A percentile compares a stretch with the other conserved stretches of the same genome.
Evolutionary conservation across 2,888 invertebrate genomes (phyloP).

Genomic region (Biston stratarius): DNA sequence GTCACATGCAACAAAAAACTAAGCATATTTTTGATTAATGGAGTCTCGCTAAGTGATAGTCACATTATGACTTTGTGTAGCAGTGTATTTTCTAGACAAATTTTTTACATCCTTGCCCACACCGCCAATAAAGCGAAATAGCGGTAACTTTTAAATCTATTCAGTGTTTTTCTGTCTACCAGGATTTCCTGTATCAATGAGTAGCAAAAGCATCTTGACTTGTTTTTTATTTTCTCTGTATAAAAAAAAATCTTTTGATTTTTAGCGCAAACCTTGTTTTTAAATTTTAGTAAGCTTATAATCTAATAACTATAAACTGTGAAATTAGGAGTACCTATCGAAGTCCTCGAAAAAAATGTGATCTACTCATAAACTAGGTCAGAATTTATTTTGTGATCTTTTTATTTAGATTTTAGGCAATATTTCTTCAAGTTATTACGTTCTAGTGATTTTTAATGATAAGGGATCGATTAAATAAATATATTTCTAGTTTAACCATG

Average conservation of each 20-base stretch:
- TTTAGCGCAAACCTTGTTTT: too few species aligned
- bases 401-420: neutral
- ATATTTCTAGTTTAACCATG: too few species aligned
- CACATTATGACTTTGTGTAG: neutral
- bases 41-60: neutral
- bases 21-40: conserved; percentile 5
- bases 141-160: neutral
- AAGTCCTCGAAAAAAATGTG: too few species aligned
- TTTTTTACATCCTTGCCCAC: conserved; percentile 1
- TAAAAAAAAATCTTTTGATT: neutral
- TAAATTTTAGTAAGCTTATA: too few species aligned
- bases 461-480: too few species aligned
- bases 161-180: neutral
- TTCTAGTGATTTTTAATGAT: too few species aligned
- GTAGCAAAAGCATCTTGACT: neutral
- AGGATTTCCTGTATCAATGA: neutral
- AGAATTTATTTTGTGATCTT: too few species aligned
- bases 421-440: neutral
- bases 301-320: too few species aligned
- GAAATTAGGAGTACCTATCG: too few species aligned
- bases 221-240: neutral
- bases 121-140: neutral
- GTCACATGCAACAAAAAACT: neutral
- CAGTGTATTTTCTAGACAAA: neutral
- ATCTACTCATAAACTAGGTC: too few species aligned